Conservation (phyloP, 2,888 invertebrate genomes). For the Dryobotodes eremita region DNA sequence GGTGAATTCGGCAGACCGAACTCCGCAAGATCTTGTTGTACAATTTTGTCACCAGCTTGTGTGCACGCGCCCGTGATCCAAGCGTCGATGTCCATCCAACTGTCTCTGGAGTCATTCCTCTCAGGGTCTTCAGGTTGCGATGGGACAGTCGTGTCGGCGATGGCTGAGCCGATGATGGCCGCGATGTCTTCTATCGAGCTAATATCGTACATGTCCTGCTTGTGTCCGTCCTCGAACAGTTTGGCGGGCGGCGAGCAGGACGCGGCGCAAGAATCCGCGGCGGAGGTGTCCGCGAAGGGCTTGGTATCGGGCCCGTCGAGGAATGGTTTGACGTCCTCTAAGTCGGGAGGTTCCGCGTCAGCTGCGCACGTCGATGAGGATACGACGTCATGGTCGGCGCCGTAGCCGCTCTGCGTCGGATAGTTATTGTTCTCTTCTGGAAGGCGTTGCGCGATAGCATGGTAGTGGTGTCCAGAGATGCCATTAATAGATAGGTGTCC, state of each 20-base stretch:
- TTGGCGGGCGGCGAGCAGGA: slow-evolving; percentile 89
- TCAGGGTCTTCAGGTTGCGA: slow-evolving; percentile 93
- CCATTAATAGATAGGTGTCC: slow-evolving; percentile 96
- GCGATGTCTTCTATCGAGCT: slow-evolving; percentile 95
- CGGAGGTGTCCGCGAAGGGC: slow-evolving; percentile 88
- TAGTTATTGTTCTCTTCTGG: slow-evolving; percentile 94
- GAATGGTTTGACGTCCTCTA: slow-evolving; percentile 92
- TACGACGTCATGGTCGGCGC: slow-evolving; percentile 93
- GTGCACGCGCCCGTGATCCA: slow-evolving; percentile 96
- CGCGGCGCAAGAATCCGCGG: slow-evolving; percentile 91
- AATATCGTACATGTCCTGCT: slow-evolving; percentile 93
- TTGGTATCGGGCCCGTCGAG: slow-evolving; percentile 89
- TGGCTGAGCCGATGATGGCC: slow-evolving; percentile 96
- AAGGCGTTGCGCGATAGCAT: slow-evolving; percentile 94
- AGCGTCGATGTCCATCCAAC: slow-evolving; percentile 97
- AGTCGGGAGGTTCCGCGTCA: slow-evolving; percentile 91
- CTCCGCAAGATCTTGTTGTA: slow-evolving; percentile 93
- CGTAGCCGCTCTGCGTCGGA: slow-evolving; percentile 91
- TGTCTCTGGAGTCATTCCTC: slow-evolving; percentile 93
- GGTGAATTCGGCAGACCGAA: slow-evolving; percentile 92
- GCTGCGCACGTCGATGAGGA: slow-evolving; percentile 94
- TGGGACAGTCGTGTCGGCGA: slow-evolving; percentile 97
- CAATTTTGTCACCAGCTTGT: slow-evolving; percentile 93
- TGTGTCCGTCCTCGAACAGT: slow-evolving; percentile 88
- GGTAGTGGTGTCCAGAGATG: slow-evolving; percentile 96